These are phyloP conservation scores for Scophthalmus maximus DNA, from an alignment of 2,113 vertebrate genomes.

Conservation along the genomic window DNA sequence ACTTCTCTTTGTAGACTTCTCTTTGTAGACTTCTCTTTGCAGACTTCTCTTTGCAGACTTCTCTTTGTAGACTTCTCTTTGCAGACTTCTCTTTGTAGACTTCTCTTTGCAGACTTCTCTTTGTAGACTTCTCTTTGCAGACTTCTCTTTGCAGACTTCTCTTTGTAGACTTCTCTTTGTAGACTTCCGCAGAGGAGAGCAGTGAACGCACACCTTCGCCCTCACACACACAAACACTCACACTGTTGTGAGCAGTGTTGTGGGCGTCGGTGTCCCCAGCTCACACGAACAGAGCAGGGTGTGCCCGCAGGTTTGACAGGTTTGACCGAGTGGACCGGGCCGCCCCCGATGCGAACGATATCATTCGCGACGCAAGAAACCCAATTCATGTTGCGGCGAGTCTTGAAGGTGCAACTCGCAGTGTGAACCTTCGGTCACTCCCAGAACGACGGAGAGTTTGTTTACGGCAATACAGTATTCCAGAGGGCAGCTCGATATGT, in stretches of 20 bases:
- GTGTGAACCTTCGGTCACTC: background rate
- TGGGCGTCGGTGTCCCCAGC: background rate
- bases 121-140: background rate
- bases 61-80: background rate
- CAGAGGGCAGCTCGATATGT: background rate
- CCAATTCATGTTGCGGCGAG: background rate
- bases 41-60: slow-evolving; percentile 2
- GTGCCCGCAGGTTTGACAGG: slow-evolving; percentile 68
- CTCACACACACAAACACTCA: background rate
- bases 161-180: background rate
- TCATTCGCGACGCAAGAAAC: background rate
- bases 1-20: background rate
- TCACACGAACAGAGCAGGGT: slow-evolving; percentile 26
- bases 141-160: background rate
- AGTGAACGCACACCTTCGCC: background rate
- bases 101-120: background rate
- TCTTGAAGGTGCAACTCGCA: background rate
- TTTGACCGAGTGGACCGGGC: slow-evolving; percentile 25
- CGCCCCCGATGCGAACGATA: background rate
- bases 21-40: background rate
- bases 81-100: background rate
- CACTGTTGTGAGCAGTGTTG: background rate
- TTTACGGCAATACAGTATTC: background rate
- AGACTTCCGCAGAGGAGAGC: slow-evolving; percentile 8
- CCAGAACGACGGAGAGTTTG: background rate